Percentiles rank a stretch among this genome's conserved stretches.
Conservation (phyloP, 1,140 invertebrate species). For the Calephelis virginiensis region DNA sequence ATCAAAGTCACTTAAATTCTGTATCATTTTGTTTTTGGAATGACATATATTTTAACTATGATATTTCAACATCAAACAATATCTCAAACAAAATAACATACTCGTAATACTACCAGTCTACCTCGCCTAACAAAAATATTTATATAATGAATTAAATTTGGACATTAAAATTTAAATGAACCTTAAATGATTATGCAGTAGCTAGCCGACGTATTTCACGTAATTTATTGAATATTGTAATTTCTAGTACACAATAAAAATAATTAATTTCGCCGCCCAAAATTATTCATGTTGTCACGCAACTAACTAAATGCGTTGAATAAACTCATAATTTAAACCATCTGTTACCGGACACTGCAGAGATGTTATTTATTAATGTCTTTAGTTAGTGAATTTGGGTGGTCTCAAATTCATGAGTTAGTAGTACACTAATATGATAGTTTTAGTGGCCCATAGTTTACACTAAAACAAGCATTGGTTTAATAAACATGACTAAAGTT, state of each 20-base stretch:
- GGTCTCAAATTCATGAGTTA: neutral
- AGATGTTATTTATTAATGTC: conserved; percentile 1
- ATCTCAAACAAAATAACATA: too few relatives aligned
- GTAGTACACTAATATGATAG: neutral
- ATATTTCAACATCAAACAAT: too few relatives aligned
- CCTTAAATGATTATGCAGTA: neutral
- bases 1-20: too few relatives aligned
- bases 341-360: conserved; percentile 1
- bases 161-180: too few relatives aligned
- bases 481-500: neutral
- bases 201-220: neutral
- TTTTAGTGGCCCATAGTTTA: neutral
- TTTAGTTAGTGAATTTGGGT: neutral
- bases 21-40: too few relatives aligned
- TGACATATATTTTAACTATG: too few relatives aligned
- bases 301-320: neutral
- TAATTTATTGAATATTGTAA: too few relatives aligned
- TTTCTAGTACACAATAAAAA: too few relatives aligned
- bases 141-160: too few relatives aligned
- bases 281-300: neutral
- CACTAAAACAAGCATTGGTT: neutral
- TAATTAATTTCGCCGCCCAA: too few relatives aligned
- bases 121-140: too few relatives aligned
- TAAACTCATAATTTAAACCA: conserved; percentile 9
- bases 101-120: too few relatives aligned